Evolutionary conservation across 2,113 vertebrate genomes (phyloP).

Genomic region (Zapus hudsonius): DNA sequence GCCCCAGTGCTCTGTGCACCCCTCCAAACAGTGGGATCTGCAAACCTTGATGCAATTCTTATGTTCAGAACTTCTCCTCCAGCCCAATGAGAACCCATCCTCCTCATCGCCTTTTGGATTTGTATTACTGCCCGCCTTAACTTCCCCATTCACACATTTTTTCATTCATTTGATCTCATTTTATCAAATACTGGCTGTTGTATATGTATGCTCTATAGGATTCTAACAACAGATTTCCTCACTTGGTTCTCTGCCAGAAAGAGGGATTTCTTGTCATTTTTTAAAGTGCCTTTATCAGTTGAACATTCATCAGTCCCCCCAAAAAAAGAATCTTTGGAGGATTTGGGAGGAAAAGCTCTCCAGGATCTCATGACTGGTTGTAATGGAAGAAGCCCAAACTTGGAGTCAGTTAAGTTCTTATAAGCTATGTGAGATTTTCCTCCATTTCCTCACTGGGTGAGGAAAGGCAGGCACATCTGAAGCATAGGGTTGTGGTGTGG

Average conservation of each 20-base stretch:
- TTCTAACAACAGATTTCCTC: not conserved
- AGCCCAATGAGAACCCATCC: not conserved
- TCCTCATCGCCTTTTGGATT: not conserved
- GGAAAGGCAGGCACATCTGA: not conserved
- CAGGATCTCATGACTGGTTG: not conserved
- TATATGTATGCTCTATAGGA: not conserved
- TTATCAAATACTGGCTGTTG: not conserved
- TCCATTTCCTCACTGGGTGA: not conserved
- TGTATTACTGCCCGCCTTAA: not conserved
- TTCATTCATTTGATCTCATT: not conserved
- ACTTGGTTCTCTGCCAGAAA: not conserved
- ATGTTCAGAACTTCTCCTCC: not conserved
- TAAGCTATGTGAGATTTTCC: not conserved
- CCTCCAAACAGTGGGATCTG: not conserved
- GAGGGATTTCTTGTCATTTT: not conserved
- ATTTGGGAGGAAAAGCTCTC: not conserved
- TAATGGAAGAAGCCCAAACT: not conserved
- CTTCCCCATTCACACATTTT: not conserved
- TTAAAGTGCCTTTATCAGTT: not conserved
- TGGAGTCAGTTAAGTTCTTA: not conserved
- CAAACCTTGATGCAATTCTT: not conserved
- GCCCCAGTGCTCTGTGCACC: not conserved
- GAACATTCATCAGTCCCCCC: not conserved
- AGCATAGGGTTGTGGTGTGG: not conserved
- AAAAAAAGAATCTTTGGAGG: conserved; percentile 16